phyloP scores from a whole-genome alignment of 1,140 invertebrate genomes.

The Drosophila repleta region DNA sequence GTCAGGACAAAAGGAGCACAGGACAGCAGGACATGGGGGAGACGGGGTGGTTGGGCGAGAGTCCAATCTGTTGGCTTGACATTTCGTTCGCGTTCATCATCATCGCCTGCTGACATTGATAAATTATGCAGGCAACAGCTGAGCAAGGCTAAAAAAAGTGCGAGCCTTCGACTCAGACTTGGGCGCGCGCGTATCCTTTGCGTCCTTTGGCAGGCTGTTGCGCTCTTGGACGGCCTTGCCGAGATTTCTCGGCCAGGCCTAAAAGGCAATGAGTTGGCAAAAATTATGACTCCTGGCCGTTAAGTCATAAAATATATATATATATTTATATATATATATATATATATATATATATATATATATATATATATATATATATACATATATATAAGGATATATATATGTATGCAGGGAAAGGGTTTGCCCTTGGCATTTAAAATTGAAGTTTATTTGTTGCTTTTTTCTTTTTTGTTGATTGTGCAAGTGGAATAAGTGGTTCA shows the following conservation, averaged over 20 bases:
- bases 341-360: slow-evolving; percentile 4
- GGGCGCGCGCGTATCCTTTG: slow-evolving; percentile 18
- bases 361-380: slow-evolving; percentile 5
- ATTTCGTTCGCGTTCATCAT: slow-evolving; percentile 69
- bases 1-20: slow-evolving; percentile 8
- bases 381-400: not conserved
- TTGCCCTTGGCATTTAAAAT: slow-evolving; percentile 66
- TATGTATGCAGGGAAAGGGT: slow-evolving; percentile 47
- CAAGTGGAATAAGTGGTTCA: slow-evolving; percentile 30
- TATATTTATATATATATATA: slow-evolving; percentile 7
- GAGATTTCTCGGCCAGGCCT: slow-evolving; percentile 38
- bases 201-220: slow-evolving; percentile 32
- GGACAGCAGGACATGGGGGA: not conserved
- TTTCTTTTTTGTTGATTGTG: slow-evolving; percentile 19
- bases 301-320: slow-evolving; percentile 53
- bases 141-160: slow-evolving; percentile 15
- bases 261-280: slow-evolving; percentile 74
- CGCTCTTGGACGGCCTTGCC: slow-evolving; percentile 23
- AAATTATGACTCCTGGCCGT: slow-evolving; percentile 65
- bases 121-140: slow-evolving; percentile 68
- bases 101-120: slow-evolving; percentile 76
- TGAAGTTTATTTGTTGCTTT: slow-evolving; percentile 62
- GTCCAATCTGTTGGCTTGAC: slow-evolving; percentile 67
- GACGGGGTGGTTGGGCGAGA: no score
- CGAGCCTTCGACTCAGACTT: slow-evolving; percentile 7